Percentiles rank a stretch among this genome's conserved stretches.
Conservation (phyloP, 1,140 invertebrate genomes). For the Heliconius nattereri region DNA sequence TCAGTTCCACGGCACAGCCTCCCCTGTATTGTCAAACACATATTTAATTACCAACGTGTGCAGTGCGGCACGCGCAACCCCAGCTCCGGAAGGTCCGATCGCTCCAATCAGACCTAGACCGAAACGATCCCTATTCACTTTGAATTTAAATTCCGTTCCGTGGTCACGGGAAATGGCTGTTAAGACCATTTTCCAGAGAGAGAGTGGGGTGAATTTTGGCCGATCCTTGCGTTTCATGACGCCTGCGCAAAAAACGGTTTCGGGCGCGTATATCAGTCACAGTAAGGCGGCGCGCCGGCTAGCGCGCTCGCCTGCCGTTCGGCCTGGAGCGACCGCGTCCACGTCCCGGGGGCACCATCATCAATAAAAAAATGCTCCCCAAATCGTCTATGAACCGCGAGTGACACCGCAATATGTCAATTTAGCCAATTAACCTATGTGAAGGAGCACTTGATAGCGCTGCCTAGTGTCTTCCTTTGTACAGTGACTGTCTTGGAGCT, state of each 20-base stretch:
- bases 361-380: slow-evolving; percentile 69
- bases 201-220: slow-evolving; percentile 65
- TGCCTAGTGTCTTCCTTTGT: slow-evolving; percentile 71
- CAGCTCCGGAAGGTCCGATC: slow-evolving; percentile 39
- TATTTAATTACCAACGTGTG: slow-evolving; percentile 80
- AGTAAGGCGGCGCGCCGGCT: slow-evolving; percentile 76
- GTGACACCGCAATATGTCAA: slow-evolving; percentile 65
- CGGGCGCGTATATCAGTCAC: slow-evolving; percentile 66
- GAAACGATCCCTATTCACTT: slow-evolving; percentile 31
- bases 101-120: not conserved
- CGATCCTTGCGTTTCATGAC: slow-evolving; percentile 68
- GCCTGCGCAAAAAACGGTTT: slow-evolving; percentile 67
- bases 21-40: slow-evolving; percentile 78
- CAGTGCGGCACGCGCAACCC: slow-evolving; percentile 74
- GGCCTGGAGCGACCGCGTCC: slow-evolving; percentile 38
- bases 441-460: slow-evolving; percentile 46
- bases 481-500: slow-evolving; percentile 62
- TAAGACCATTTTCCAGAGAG: slow-evolving; percentile 46
- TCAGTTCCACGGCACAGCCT: slow-evolving; percentile 68
- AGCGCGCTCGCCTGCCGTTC: slow-evolving; percentile 73
- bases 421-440: slow-evolving; percentile 50
- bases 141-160: slow-evolving; percentile 32
- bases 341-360: slow-evolving; percentile 50
- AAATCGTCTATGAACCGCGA: slow-evolving; percentile 48
- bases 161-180: slow-evolving; percentile 27